These are phyloP conservation scores for Hyles lineata DNA, from an alignment of 2,888 invertebrate genomes.

Conservation along the genomic window DNA sequence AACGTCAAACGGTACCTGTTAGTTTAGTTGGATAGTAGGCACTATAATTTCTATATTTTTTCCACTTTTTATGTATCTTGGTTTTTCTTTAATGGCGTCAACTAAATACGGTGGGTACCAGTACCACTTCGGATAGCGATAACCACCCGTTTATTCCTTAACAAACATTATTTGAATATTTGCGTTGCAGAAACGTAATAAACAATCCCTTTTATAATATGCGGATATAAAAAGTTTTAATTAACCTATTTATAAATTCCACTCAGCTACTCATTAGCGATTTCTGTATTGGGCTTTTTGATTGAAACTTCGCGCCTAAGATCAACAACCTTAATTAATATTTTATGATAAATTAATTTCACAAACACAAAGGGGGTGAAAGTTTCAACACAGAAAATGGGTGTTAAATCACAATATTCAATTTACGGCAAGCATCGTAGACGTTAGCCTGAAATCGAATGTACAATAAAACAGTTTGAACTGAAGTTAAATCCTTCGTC, in stretches of 20 bases:
- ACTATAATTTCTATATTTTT: too few species aligned
- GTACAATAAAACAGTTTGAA: conserved; percentile 50
- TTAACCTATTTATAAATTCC: conserved; percentile 20
- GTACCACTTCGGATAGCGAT: too few species aligned
- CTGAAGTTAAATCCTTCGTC: conserved; percentile 49
- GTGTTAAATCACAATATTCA: conserved; percentile 48
- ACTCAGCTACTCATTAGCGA: conserved; percentile 22
- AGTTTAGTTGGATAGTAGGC: too few species aligned
- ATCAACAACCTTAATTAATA: conserved; percentile 38
- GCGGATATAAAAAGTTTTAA: neutral
- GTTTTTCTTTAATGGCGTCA: too few species aligned
- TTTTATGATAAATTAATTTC: conserved; percentile 39
- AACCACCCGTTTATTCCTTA: too few species aligned
- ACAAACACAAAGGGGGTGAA: conserved; percentile 28
- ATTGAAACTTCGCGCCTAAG: conserved; percentile 33
- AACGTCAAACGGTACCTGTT: too few species aligned
- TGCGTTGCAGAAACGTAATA: neutral
- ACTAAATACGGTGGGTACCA: too few species aligned
- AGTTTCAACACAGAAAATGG: conserved; percentile 33
- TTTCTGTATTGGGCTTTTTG: conserved; percentile 30
- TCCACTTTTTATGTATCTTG: too few species aligned
- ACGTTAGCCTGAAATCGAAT: conserved; percentile 45
- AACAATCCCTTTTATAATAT: neutral
- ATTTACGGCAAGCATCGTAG: conserved; percentile 44
- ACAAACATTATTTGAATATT: neutral